phyloP scores from a whole-genome alignment of 2,888 invertebrate genomes.

The Altica lythri region DNA sequence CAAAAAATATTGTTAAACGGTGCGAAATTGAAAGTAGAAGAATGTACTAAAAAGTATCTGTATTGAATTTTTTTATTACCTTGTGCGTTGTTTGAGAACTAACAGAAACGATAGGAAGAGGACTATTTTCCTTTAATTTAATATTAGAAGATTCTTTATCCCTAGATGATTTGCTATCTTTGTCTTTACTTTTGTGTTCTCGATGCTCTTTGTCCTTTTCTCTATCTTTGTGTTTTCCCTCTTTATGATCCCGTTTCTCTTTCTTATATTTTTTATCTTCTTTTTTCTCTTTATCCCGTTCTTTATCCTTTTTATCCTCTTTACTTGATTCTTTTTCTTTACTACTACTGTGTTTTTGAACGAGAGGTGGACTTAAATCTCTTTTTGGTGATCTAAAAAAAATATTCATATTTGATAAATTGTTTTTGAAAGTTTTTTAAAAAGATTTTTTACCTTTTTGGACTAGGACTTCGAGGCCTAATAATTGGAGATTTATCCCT shows the following conservation, averaged over 20 bases:
- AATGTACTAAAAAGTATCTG: no score
- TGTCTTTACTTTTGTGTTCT: slow-evolving; percentile 63
- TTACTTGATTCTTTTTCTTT: slow-evolving; percentile 43
- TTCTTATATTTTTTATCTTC: slow-evolving; percentile 62
- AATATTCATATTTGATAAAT: not conserved
- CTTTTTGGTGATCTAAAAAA: slow-evolving; percentile 50
- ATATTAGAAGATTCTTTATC: slow-evolving; percentile 27
- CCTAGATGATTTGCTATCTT: slow-evolving; percentile 30
- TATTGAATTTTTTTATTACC: slow-evolving; percentile 24
- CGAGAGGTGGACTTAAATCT: slow-evolving; percentile 45
- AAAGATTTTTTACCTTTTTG: slow-evolving; percentile 40
- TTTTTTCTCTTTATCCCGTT: slow-evolving; percentile 45
- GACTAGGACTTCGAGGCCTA: slow-evolving; percentile 48
- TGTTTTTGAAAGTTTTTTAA: not conserved
- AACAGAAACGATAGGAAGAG: slow-evolving; percentile 24
- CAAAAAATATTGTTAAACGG: slow-evolving; percentile 29
- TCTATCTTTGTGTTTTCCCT: slow-evolving; percentile 50
- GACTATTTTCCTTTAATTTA: slow-evolving; percentile 36
- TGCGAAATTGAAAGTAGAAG: no score
- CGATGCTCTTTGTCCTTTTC: slow-evolving; percentile 54
- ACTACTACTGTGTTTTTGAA: slow-evolving; percentile 38
- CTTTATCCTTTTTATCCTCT: slow-evolving; percentile 51
- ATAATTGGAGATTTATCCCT: slow-evolving; percentile 55
- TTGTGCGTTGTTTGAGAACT: slow-evolving; percentile 34
- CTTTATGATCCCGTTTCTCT: slow-evolving; percentile 66